Evolutionary conservation across 2,113 vertebrate species (phyloP), one percentile per base, ranked within the genome.

Genomic region (Lipotes vexillifer): DNA sequence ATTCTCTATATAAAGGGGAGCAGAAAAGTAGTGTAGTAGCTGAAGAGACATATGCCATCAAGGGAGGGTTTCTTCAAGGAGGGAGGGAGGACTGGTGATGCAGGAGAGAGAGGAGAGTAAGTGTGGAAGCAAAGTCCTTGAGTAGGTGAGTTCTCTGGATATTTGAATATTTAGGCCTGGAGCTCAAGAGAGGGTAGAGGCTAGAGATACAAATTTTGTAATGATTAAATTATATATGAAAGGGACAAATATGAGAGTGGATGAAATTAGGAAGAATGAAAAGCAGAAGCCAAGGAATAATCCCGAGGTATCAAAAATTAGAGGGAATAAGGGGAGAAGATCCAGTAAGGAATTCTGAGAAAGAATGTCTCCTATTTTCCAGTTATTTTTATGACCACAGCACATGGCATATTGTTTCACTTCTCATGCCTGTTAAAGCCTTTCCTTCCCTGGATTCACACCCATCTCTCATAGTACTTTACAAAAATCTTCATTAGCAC

Each of bases 401-500:
- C n/a, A 87, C 57, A 71, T 27, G 77, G 41, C 77, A 81, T 36
- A 87, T 38, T 61, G 31, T 72, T 68, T 82, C 41, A 81, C 14
- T 71, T 82, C n/a, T 93, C 59, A 52, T 36, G 52, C 68, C 46
- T 81, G 52, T 11, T 11, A 82, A 92, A 94, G 93, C 18, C 25
- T 87, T 80, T n/a, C 65, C 46, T 77, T 89, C 66, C 41, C 52
- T 93, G 49, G 83, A 92, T 95, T 78, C 68, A 95, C 68, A 33
- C 49, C 49, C n/a, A 49, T 86, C 41, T 89, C 71, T 93, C 83
- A 65, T 8, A 83, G 21, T 20, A 49, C 93, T 92, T 88, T 38
- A 90, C 84, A 44, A 36, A 84, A 55, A 92, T 52, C 88, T 90
- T 94, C 89, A 95, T 95, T 88, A 95, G 88, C 71, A 85, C 29